Conservation (phyloP, 23 tunicate species). For the Botrylloides violaceus region DNA sequence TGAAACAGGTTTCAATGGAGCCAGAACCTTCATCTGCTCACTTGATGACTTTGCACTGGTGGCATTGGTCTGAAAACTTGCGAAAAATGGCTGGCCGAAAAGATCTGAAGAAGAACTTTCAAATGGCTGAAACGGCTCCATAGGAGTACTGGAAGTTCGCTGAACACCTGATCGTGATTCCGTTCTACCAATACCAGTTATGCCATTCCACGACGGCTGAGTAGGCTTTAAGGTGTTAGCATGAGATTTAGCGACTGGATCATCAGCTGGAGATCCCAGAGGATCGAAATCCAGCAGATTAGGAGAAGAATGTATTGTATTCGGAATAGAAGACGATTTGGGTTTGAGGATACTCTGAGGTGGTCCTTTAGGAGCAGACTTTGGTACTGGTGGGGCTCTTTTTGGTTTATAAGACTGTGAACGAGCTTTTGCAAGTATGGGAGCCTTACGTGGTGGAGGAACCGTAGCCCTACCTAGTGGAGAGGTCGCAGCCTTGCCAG, state of each 20-base stretch:
- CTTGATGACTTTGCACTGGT: neutral
- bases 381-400: constrained; percentile 19
- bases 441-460: constrained; percentile 15
- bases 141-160: neutral
- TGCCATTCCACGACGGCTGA: neutral
- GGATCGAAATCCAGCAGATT: constrained; percentile 7
- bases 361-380: constrained; percentile 2
- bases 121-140: too few species aligned
- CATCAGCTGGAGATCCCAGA: neutral
- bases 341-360: neutral
- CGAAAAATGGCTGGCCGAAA: neutral
- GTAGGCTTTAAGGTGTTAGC: neutral
- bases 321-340: constrained; percentile 1
- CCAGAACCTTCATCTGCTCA: neutral
- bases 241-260: neutral
- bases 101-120: neutral
- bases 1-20: neutral
- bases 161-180: neutral
- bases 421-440: neutral
- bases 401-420: constrained; percentile 6
- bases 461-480: neutral
- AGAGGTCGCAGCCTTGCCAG: neutral
- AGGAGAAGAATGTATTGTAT: constrained; percentile 4
- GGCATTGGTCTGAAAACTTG: neutral
- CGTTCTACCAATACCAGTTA: neutral